Percentiles rank a stretch among this genome's conserved stretches.
Conservation (phyloP, 2,113 vertebrate species). For the Tetrao urogallus region DNA sequence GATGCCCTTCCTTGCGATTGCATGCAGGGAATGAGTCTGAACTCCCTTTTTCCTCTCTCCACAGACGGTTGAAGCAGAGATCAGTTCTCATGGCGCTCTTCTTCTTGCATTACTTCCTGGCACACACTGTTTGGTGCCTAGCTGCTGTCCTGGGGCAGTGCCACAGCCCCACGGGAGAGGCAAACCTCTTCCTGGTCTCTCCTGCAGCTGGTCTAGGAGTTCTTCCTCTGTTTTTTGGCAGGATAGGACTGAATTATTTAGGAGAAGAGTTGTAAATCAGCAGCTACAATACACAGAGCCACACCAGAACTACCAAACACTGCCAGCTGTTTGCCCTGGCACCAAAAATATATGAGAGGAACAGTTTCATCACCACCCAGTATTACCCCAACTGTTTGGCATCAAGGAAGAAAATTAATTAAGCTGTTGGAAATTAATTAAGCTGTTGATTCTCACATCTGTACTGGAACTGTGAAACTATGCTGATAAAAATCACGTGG, state of each 20-base stretch:
- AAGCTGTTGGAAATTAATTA: not conserved
- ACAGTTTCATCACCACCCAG: not conserved
- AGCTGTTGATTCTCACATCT: not conserved
- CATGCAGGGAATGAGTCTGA: not conserved
- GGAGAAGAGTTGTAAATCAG: not conserved
- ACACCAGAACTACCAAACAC: not conserved
- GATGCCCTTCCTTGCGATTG: not conserved
- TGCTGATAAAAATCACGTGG: not conserved
- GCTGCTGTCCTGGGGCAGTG: not conserved
- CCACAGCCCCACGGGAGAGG: not conserved
- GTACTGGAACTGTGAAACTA: not conserved
- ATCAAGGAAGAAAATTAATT: not conserved
- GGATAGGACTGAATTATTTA: not conserved
- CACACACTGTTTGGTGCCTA: accelerated
- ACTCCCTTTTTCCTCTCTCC: not conserved
- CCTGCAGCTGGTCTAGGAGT: not conserved
- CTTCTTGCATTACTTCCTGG: not conserved
- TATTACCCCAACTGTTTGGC: not conserved
- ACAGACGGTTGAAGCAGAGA: not conserved
- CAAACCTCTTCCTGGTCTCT: not conserved
- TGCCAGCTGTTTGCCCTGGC: not conserved
- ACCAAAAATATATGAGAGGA: not conserved
- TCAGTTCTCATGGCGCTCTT: not conserved
- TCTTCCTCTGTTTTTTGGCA: not conserved
- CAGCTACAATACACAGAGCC: not conserved